Percentiles rank a stretch among this genome's conserved stretches.
Evolutionary conservation across 2,797 vertebrate genomes (phyloP).

Genomic region (Cossypha niveicapilla): DNA sequence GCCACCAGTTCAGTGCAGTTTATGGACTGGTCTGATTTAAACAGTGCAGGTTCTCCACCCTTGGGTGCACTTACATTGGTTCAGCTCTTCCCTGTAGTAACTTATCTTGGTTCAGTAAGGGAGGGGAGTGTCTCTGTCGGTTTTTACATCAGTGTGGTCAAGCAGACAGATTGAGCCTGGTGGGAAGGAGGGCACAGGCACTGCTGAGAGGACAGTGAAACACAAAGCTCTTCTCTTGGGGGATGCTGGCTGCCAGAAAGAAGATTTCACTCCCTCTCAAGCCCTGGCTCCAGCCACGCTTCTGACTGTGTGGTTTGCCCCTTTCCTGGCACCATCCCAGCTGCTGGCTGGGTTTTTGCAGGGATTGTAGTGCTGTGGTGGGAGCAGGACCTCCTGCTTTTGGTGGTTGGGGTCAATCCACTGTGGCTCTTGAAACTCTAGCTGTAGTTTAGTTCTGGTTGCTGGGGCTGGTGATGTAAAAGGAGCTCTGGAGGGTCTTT

Average conservation of each 20-base stretch:
- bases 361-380: neutral
- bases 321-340: neutral
- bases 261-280: neutral
- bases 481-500: neutral
- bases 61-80: neutral
- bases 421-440: neutral
- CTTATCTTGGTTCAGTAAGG: accelerated
- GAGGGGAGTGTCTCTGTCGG: neutral
- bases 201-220: neutral
- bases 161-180: accelerated
- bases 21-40: neutral
- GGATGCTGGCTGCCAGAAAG: neutral
- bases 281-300: neutral
- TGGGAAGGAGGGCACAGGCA: neutral
- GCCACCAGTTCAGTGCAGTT: neutral
- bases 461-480: neutral
- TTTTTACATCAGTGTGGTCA: neutral
- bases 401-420: accelerated
- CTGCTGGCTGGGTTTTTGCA: neutral
- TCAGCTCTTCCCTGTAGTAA: neutral
- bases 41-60: neutral
- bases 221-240: neutral
- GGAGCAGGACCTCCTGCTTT: neutral
- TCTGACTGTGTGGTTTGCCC: neutral
- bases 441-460: neutral